A percentile compares a stretch with the other conserved stretches of the same genome.
Evolutionary conservation across 2,797 vertebrate species (phyloP).

Genomic region (Margarornis squamiger): DNA sequence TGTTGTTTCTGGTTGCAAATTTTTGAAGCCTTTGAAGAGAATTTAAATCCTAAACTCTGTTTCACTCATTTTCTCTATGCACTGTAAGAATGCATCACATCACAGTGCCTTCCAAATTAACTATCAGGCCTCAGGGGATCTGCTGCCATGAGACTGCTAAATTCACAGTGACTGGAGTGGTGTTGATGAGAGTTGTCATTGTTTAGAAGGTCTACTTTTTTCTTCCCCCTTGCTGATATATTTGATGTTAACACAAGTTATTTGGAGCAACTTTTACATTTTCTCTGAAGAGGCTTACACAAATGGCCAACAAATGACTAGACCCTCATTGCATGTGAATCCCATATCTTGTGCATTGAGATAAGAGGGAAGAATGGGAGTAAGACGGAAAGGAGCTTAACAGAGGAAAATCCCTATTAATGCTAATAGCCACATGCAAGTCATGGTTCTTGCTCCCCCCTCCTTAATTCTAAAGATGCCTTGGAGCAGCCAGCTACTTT

Average conservation of each 20-base stretch:
- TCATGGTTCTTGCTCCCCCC: neutral
- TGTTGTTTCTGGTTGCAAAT: neutral
- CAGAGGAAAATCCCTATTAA: slow-evolving; percentile 43
- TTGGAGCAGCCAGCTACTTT: slow-evolving; percentile 6
- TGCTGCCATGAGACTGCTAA: neutral
- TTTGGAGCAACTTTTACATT: neutral
- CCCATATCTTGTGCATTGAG: neutral
- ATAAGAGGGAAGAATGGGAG: slow-evolving; percentile 9
- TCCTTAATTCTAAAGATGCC: slow-evolving; percentile 12
- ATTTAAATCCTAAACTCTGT: neutral
- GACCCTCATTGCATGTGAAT: neutral
- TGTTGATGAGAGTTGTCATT: neutral
- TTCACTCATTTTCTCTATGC: neutral
- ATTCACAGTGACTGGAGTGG: neutral
- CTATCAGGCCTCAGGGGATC: neutral
- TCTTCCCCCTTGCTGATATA: neutral
- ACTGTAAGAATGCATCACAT: neutral
- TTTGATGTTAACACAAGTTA: neutral
- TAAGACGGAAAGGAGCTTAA: neutral
- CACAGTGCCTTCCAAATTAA: neutral
- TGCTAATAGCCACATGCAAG: slow-evolving; percentile 18
- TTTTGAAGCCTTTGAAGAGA: neutral
- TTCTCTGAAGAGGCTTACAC: neutral
- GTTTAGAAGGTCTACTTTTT: neutral
- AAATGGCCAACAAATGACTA: neutral